Base-by-base conservation (phyloP, 1,140 invertebrate genomes). In the Spodoptera frugiperda region DNA sequence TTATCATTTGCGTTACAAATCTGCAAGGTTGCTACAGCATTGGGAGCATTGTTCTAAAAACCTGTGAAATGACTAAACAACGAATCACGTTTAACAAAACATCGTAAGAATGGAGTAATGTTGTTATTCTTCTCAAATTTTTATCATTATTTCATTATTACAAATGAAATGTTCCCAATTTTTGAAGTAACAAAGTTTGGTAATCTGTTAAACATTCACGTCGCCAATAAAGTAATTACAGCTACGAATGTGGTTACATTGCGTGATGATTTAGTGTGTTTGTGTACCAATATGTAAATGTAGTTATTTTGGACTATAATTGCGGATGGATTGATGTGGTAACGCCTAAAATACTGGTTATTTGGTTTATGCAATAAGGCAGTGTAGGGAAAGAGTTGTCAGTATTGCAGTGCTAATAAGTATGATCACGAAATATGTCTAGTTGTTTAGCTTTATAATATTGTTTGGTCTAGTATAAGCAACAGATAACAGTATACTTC, bases 21-120 rank as follows among this genome's bases (percentile, higher is more conserved):
- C 25, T 61, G 12, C 48, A 74, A 63, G 46, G 57, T 53, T 61
- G 44, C 14, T 46, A 39, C 14, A 72, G n/a, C 19, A 73, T 73
- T 59, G 54, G 51, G 57, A 51, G 72, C 57, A 72, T 63, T 74
- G 72, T 74, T 74, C 57, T 63, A 49, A 74, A 39, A 73, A 61
- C 30, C 48, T 53, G 30, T 49, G 57, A 73, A 73, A 73, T 55
- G 44, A 33, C 68, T 44, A 71, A 71, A 17, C 33, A 53, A 53
- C 49, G 19, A 21, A 55, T 55, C 48, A 55, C 25, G 19, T 6
- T 33, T 59, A 73, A 73, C 70, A 73, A 73, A 46, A 73, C 57
- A 44, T 59, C 17, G 21, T 74, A 74, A 63, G 15, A 51, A 57
- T 63, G 72, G 48, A 53, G 57, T 63, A 74, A 63, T 61, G 21